A percentile compares a stretch with the other conserved stretches of the same genome.
Evolutionary conservation across 2,113 vertebrate genomes (phyloP).

Genomic region (Chelonoidis abingdonii): DNA sequence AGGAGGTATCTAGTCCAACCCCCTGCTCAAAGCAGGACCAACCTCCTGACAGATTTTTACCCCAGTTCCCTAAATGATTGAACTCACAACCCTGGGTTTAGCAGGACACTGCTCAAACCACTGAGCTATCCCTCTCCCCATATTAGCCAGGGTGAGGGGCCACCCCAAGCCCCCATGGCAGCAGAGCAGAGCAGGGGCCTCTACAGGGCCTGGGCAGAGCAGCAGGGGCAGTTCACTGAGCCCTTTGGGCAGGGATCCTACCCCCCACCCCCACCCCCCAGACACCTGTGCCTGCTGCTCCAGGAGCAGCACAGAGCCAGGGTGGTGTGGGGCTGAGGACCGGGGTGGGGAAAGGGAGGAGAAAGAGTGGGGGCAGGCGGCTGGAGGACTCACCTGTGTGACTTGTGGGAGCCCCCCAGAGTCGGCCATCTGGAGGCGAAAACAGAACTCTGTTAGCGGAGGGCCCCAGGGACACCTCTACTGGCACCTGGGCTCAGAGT

Average conservation of each 20-base stretch:
- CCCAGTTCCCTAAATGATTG: too few relatives aligned
- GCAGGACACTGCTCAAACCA: too few relatives aligned
- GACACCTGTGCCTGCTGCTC: not conserved
- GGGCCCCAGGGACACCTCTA: not conserved
- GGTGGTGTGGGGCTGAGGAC: not conserved
- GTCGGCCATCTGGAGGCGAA: slow-evolving; percentile 92
- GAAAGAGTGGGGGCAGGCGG: not conserved
- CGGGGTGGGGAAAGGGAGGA: not conserved
- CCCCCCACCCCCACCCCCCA: not conserved
- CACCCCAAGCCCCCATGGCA: not conserved
- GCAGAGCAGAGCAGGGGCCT: not conserved
- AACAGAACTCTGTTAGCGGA: not conserved
- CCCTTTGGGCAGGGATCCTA: not conserved
- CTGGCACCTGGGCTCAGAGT: not conserved
- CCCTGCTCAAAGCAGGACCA: too few relatives aligned
- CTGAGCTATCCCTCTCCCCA: not conserved
- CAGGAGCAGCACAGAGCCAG: not conserved
- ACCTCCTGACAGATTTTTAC: too few relatives aligned
- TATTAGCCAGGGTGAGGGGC: not conserved
- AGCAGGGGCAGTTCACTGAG: not conserved
- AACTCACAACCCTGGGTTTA: too few relatives aligned
- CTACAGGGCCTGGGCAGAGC: not conserved
- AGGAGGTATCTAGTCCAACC: too few relatives aligned
- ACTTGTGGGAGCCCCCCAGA: slow-evolving; percentile 97
- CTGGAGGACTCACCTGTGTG: slow-evolving; percentile 88